Percentiles rank a stretch among this genome's conserved stretches.
These are phyloP conservation scores for Epiblema foenella DNA, from an alignment of 2,888 invertebrate species.

Conservation along the genomic window DNA sequence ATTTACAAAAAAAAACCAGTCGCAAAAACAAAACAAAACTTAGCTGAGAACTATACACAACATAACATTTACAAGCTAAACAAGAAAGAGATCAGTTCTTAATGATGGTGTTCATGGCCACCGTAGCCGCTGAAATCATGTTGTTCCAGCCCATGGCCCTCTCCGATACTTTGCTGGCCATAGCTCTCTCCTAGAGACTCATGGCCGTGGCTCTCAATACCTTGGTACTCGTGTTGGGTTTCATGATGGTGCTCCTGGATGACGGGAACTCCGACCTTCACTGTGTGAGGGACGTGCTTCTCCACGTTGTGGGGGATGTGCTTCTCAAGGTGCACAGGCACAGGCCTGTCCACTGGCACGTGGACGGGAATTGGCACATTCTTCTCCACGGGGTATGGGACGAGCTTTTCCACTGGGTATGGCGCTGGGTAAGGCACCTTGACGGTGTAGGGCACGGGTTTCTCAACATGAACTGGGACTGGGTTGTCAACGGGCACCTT, in stretches of 20 bases:
- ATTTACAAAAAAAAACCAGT: slow-evolving; percentile 74
- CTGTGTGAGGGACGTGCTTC: slow-evolving; percentile 88
- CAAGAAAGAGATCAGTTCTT: slow-evolving; percentile 80
- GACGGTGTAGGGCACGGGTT: slow-evolving; percentile 90
- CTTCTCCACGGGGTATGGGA: slow-evolving; percentile 88
- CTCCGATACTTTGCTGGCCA: slow-evolving; percentile 49
- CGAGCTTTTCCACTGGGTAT: slow-evolving; percentile 87
- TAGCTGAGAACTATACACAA: slow-evolving; percentile 75
- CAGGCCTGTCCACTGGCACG: slow-evolving; percentile 85
- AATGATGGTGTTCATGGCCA: slow-evolving; percentile 74
- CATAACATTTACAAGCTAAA: slow-evolving; percentile 81
- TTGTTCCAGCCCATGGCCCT: slow-evolving; percentile 42
- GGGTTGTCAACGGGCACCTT: slow-evolving; percentile 88
- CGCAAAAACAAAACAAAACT: slow-evolving; percentile 64
- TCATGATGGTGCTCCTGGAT: slow-evolving; percentile 71
- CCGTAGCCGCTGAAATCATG: slow-evolving; percentile 56
- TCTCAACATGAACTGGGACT: slow-evolving; percentile 90
- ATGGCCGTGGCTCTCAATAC: slow-evolving; percentile 42
- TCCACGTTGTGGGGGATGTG: slow-evolving; percentile 88
- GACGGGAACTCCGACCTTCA: slow-evolving; percentile 88
- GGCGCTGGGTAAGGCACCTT: slow-evolving; percentile 90
- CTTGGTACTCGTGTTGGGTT: slow-evolving; percentile 51
- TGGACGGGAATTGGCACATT: slow-evolving; percentile 88
- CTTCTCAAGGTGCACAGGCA: slow-evolving; percentile 87
- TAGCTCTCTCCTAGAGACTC: slow-evolving; percentile 47